Evolutionary conservation across 2,797 vertebrate species (phyloP), one percentile per base, ranked within the genome.

Genomic region (Mormyrus hasselquistii): DNA sequence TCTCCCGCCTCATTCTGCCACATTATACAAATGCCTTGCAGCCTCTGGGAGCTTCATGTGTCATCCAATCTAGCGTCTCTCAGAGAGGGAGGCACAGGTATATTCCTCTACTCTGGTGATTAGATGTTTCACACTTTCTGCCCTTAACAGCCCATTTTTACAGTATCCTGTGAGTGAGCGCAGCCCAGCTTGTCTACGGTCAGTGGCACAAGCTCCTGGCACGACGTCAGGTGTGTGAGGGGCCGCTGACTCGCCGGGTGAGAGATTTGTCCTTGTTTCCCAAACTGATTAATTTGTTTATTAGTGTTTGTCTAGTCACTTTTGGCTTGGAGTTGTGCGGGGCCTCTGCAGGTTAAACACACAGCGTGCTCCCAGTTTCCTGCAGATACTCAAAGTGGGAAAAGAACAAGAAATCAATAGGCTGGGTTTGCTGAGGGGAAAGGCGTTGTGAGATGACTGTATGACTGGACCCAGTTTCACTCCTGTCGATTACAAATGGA

Each of bases 381-480:
- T n/a, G 44, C 76, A n/a, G 41, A 82, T n/a, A 82, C 76, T 82
- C 76, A 82, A 82, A 82, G 76, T 47, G 76, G 19, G 76, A 47
- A 82, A 47, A n/a, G 76, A 82, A 10, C 41, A 82, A 47, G 76
- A 82, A 82, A 82, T 82, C 76, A 47, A 82, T 82, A 82, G 76
- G 41, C 41, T 3, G 76, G 2, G 41, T 47, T n/a, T 9, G 38
- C 38, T n/a, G 41, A 82, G 41, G 38, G 76, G 38, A 82, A 82
- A 47, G 41, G 76, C 38, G 38, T 19, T 79, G 34, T 44, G 73
- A 44, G 73, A 44, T 9, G 73, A 79, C 73, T 44, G 76, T 82
- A 47, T 82, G 76, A 82, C 76, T 44, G 38, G 41, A 22, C 19
- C 44, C 16, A 82, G 76, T 82, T 82, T 82, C 76, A 47, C 41